phyloP scores from a whole-genome alignment of 2,888 invertebrate genomes.

The Diplolepis rosae region DNA sequence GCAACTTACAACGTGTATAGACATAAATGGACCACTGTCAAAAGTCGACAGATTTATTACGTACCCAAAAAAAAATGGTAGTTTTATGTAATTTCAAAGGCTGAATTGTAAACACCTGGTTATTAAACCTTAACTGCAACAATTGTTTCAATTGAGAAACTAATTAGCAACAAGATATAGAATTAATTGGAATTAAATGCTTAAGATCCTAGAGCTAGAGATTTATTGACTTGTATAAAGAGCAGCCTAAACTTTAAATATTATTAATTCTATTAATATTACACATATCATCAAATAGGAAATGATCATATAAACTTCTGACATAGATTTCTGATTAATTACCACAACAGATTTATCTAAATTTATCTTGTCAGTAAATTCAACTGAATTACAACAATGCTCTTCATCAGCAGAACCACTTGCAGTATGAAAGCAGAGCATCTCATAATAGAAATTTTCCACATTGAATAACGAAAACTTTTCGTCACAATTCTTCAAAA shows the following conservation, averaged over 20 bases:
- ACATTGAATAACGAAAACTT: background rate
- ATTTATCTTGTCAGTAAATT: slow-evolving; percentile 1
- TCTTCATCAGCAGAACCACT: slow-evolving; percentile 7
- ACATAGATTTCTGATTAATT: too few relatives aligned
- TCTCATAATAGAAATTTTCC: background rate
- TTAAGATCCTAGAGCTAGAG: background rate
- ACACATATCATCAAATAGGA: too few relatives aligned
- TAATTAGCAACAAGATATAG: background rate
- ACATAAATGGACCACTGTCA: slow-evolving; percentile 87
- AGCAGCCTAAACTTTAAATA: too few relatives aligned
- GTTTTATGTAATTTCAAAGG: background rate
- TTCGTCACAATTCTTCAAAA: too few relatives aligned
- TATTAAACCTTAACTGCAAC: background rate
- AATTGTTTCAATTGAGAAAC: background rate
- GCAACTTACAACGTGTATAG: slow-evolving; percentile 85
- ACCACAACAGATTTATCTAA: too few relatives aligned
- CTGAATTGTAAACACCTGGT: background rate
- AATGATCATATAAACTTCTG: too few relatives aligned
- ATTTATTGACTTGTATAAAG: too few relatives aligned
- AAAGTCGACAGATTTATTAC: slow-evolving; percentile 87
- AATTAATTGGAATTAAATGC: background rate
- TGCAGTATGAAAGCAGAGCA: slow-evolving; percentile 1
- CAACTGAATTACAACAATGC: slow-evolving; percentile 6
- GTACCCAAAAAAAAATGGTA: slow-evolving; percentile 75
- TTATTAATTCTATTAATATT: too few relatives aligned